Percentiles rank a stretch among this genome's conserved stretches.
phyloP scores from a whole-genome alignment of 2,797 vertebrate species.

The Sciaenops ocellatus region DNA sequence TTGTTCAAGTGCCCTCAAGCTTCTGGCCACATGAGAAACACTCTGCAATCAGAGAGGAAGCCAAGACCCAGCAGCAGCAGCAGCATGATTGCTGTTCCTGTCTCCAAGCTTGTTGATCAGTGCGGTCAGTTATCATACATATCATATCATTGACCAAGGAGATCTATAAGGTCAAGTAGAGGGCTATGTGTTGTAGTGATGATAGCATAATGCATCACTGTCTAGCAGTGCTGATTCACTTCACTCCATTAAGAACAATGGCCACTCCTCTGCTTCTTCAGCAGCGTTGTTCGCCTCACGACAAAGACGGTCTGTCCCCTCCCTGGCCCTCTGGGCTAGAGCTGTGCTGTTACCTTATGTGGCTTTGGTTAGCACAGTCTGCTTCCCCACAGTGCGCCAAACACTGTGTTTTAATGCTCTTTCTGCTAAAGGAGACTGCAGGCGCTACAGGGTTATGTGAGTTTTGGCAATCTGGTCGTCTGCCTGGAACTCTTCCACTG shows the following conservation, averaged over 20 bases:
- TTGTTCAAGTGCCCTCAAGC: conserved; percentile 42
- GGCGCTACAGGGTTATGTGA: conserved; percentile 59
- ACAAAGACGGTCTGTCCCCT: conserved; percentile 71
- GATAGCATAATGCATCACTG: conserved; percentile 54
- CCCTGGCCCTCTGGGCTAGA: conserved; percentile 50
- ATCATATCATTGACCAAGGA: conserved; percentile 34
- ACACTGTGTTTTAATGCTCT: conserved; percentile 63
- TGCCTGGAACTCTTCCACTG: conserved; percentile 71
- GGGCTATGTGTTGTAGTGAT: conserved; percentile 33
- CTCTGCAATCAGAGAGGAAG: conserved; percentile 54
- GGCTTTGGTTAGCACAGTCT: conserved; percentile 51
- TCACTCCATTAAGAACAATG: conserved; percentile 71
- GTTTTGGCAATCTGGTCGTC: conserved; percentile 68
- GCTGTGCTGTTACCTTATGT: conserved; percentile 68
- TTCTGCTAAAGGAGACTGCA: conserved; percentile 60
- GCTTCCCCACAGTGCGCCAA: conserved; percentile 51
- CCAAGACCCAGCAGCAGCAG: conserved; percentile 37
- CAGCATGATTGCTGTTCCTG: conserved; percentile 33
- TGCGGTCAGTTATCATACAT: conserved; percentile 18
- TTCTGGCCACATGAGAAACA: conserved; percentile 44
- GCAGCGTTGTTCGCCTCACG: conserved; percentile 58
- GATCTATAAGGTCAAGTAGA: conserved; percentile 51
- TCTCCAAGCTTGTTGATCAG: conserved; percentile 25
- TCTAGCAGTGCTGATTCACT: conserved; percentile 63
- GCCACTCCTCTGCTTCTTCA: conserved; percentile 60